Base-by-base conservation (phyloP, 2,797 vertebrate genomes). In the Gymnoscopelus braueri region DNA sequence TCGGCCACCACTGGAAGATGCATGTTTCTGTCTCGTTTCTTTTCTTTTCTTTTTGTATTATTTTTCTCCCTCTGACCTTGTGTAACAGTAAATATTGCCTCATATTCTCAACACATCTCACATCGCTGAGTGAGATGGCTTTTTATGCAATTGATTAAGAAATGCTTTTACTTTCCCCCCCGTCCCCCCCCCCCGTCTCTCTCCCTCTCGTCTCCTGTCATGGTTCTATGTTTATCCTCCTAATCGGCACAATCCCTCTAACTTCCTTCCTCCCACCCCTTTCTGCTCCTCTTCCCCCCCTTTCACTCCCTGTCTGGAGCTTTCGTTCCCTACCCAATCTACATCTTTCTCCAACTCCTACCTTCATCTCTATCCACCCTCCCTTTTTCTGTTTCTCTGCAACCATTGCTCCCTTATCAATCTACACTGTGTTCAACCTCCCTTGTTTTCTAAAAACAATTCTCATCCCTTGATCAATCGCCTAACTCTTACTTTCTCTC, bases 201-300 rank as follows among this genome's bases (percentile, higher is more conserved):
- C 51, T 63, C 56, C 7, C 29, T 52, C 8, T 24, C 69, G 50
- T 80, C 89, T 88, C 86, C 83, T 83, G 85, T 77, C 83, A 73
- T 65, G 67, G 53, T 59, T 72, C 55, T 60, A 63, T 91, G 81
- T 89, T 89, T 85, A 85, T 82, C 70, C 58, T 79, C 74, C 81
- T 87, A 91, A 91, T 90, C 90, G 87, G 14, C 50, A 15, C 75
- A 68, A 81, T 87, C 83, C 79, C 67, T 74, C 82, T 89, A 88
- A 87, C 86, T 88, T 88, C 86, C 84, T 88, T 83, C 84, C 67
- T 61, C 70, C 74, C 64, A 57, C 80, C 64, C 79, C 78, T 65
- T 54, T 79, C 74, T 80, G 75, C 13, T 50, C 39, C 73, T 72
- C 72, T 62, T 71, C 67, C 58, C 78, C 75, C 78, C 78, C 72